These are phyloP conservation scores for Lepidocyrtinus sp. DNA, from an alignment of 2,888 invertebrate genomes.

Conservation along the genomic window DNA sequence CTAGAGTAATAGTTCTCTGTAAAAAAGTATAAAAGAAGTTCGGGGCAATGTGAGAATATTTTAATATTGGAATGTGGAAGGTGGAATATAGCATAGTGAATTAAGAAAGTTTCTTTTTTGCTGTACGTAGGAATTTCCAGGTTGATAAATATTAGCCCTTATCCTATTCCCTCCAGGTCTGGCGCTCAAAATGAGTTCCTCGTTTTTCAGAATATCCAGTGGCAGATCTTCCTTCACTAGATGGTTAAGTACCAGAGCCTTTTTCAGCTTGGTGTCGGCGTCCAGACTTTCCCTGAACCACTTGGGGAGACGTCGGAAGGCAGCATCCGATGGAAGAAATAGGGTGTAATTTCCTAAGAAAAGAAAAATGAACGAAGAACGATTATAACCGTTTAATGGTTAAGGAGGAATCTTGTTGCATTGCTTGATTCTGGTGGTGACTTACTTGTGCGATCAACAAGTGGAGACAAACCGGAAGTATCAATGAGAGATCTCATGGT, in stretches of 20 bases:
- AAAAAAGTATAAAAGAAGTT: no score
- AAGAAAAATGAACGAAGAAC: background rate
- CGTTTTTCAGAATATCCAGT: slow-evolving; percentile 58
- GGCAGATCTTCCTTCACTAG: slow-evolving; percentile 65
- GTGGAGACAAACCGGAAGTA: slow-evolving; percentile 53
- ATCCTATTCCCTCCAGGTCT: slow-evolving; percentile 66
- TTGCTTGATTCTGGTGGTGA: background rate
- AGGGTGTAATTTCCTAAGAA: slow-evolving; percentile 67
- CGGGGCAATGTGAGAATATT: slow-evolving; percentile 39
- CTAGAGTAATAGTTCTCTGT: slow-evolving; percentile 63
- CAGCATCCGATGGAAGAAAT: slow-evolving; percentile 67
- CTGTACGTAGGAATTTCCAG: slow-evolving; percentile 64
- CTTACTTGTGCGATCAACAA: slow-evolving; percentile 64
- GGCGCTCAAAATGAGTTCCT: slow-evolving; percentile 64
- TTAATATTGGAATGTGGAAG: background rate
- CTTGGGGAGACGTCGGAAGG: slow-evolving; percentile 64
- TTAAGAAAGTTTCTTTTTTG: background rate
- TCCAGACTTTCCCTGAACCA: slow-evolving; percentile 66
- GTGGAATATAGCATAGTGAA: background rate
- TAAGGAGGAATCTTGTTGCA: background rate
- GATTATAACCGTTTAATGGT: background rate
- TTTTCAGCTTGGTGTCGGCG: slow-evolving; percentile 61
- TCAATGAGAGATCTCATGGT: slow-evolving; percentile 60
- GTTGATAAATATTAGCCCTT: slow-evolving; percentile 63
- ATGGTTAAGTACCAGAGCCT: slow-evolving; percentile 67